Conservation (phyloP, 2,888 invertebrate genomes). For the Drosophila suboccidentalis region DNA sequence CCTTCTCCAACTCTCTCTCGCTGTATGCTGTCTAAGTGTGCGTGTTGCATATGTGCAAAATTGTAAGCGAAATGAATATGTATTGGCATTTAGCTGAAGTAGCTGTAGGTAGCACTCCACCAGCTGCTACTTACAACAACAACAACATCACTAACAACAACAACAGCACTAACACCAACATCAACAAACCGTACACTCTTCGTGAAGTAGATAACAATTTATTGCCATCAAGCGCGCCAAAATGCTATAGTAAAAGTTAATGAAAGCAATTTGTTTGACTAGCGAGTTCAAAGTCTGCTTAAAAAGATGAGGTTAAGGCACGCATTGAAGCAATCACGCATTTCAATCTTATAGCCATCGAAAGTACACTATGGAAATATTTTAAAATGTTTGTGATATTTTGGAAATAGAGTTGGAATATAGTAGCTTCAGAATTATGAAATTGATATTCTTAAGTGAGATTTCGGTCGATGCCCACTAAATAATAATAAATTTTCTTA, state of each 20-base stretch:
- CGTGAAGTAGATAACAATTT: slow-evolving; percentile 75
- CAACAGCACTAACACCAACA: slow-evolving; percentile 22
- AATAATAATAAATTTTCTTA: too few relatives aligned
- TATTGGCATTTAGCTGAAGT: slow-evolving; percentile 79
- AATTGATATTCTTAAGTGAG: too few relatives aligned
- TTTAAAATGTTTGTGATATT: background rate
- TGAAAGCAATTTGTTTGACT: slow-evolving; percentile 77
- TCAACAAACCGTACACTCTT: slow-evolving; percentile 33
- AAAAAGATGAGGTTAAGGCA: slow-evolving; percentile 19
- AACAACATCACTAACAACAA: slow-evolving; percentile 26
- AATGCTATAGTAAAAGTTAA: slow-evolving; percentile 80
- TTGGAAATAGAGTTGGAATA: too few relatives aligned
- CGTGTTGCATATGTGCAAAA: slow-evolving; percentile 76
- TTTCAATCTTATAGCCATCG: background rate
- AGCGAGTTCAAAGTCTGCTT: slow-evolving; percentile 30
- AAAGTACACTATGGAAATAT: slow-evolving; percentile 1
- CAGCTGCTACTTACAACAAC: slow-evolving; percentile 43
- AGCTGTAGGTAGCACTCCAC: slow-evolving; percentile 61
- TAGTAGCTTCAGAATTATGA: too few relatives aligned
- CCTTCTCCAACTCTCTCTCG: slow-evolving; percentile 14
- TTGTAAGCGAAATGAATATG: slow-evolving; percentile 77
- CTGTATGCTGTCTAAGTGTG: slow-evolving; percentile 44
- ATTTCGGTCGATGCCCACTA: too few relatives aligned
- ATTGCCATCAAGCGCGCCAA: slow-evolving; percentile 73
- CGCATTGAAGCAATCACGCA: slow-evolving; percentile 12